These are phyloP conservation scores for Habropoda laboriosa DNA, from an alignment of 1,140 invertebrate species.

Conservation along the genomic window DNA sequence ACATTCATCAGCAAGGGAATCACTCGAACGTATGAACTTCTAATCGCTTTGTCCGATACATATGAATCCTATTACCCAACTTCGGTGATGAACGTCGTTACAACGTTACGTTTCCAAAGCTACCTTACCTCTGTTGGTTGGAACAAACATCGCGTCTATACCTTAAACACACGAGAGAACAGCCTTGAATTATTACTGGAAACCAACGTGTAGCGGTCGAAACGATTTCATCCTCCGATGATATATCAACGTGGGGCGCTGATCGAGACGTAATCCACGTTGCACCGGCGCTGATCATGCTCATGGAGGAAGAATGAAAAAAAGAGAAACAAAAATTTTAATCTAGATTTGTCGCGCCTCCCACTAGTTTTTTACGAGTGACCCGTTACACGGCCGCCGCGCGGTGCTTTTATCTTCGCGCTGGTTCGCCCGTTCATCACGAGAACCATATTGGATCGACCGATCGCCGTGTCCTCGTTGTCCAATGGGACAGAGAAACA, in stretches of 20 bases:
- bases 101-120: too few species aligned
- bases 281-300: not conserved
- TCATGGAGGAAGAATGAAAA: too few species aligned
- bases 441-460: slow-evolving; percentile 27
- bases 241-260: not conserved
- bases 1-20: not conserved
- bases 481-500: slow-evolving; percentile 1
- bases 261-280: slow-evolving; percentile 18
- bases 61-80: not conserved
- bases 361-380: slow-evolving; percentile 19
- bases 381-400: not conserved
- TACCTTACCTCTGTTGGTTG: too few species aligned
- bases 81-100: not conserved
- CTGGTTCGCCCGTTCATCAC: slow-evolving; percentile 19
- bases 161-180: too few species aligned
- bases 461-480: not conserved
- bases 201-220: not conserved
- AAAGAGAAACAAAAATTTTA: slow-evolving; percentile 16
- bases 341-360: slow-evolving; percentile 36
- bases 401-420: slow-evolving; percentile 10
- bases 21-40: slow-evolving; percentile 14
- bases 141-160: too few species aligned
- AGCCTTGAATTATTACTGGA: too few species aligned
- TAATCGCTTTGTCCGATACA: slow-evolving; percentile 6
- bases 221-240: not conserved